A percentile compares a stretch with the other conserved stretches of the same genome.
Conservation (phyloP, 1,140 invertebrate species). For the Phymastichus coffea region DNA sequence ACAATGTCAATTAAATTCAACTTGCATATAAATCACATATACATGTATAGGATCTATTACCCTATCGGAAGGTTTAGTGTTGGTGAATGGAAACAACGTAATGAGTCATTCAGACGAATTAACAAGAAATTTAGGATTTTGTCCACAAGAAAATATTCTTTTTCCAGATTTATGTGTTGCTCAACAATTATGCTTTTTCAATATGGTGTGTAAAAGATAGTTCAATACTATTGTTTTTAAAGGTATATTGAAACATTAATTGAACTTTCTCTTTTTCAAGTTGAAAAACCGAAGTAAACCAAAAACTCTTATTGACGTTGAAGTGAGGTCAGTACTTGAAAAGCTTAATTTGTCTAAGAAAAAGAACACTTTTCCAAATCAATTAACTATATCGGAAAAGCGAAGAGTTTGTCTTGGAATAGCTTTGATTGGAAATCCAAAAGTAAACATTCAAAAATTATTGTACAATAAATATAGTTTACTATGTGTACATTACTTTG, state of each 20-base stretch:
- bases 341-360: conserved; percentile 21
- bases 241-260: no score
- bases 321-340: no score
- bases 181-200: conserved; percentile 88
- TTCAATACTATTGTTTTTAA: no score
- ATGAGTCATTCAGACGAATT: conserved; percentile 45
- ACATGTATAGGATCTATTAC: conserved; percentile 60
- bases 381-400: conserved; percentile 67
- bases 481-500: no score
- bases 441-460: no score
- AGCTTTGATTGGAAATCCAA: conserved; percentile 55
- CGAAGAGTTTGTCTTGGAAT: conserved; percentile 64
- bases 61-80: conserved; percentile 60
- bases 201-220: no score
- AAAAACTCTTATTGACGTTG: no score
- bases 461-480: no score
- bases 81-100: conserved; percentile 62
- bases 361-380: conserved; percentile 48
- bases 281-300: no score
- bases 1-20: no score
- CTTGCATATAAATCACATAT: no score
- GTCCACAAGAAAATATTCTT: conserved; percentile 93
- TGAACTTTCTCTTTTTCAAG: no score
- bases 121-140: conserved; percentile 66
- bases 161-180: conserved; percentile 86